Evolutionary conservation across 2,797 vertebrate genomes (phyloP).

Genomic region (Pseudocheirus occidentalis): DNA sequence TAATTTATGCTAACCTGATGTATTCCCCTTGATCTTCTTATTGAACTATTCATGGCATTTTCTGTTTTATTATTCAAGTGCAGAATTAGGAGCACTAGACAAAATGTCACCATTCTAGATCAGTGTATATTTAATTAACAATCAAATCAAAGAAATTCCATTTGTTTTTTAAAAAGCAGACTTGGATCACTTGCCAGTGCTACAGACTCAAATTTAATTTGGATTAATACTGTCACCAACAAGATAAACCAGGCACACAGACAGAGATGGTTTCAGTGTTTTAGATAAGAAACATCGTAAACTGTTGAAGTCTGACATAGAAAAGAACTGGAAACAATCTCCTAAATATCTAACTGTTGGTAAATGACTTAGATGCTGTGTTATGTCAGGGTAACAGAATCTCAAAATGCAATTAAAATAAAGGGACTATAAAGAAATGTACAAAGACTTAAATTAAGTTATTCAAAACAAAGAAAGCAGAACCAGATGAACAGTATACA

Average conservation of each 20-base stretch:
- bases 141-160: constrained; percentile 25
- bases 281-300: constrained; percentile 26
- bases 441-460: neutral
- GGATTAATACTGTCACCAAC: constrained; percentile 64
- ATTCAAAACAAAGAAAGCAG: neutral
- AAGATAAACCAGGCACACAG: constrained; percentile 43
- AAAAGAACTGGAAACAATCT: neutral
- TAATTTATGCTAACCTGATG: neutral
- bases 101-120: constrained; percentile 42
- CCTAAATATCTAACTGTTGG: neutral
- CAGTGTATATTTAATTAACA: constrained; percentile 33
- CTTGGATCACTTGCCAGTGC: constrained; percentile 56
- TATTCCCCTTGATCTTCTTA: constrained; percentile 28
- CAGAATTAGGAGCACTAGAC: constrained; percentile 33
- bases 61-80: constrained; percentile 43
- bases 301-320: neutral
- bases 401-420: neutral
- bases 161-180: constrained; percentile 54
- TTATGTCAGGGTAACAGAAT: neutral
- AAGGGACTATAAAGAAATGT: neutral
- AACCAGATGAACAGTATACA: neutral
- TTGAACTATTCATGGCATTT: constrained; percentile 37
- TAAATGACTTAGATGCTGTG: neutral
- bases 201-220: constrained; percentile 59
- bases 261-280: constrained; percentile 22